phyloP scores from a whole-genome alignment of 1,140 invertebrate genomes.

The Bombus sibiricus region DNA sequence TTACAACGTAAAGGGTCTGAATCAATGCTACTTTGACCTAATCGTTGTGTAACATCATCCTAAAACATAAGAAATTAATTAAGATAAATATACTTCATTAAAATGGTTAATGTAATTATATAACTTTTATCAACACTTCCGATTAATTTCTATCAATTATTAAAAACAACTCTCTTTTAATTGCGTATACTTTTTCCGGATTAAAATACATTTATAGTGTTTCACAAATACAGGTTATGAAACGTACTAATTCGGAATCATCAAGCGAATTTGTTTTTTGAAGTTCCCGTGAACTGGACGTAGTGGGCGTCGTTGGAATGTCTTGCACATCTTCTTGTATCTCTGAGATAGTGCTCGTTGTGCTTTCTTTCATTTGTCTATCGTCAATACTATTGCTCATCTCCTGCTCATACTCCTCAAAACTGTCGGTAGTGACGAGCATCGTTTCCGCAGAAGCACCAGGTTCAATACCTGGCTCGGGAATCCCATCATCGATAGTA shows the following conservation, averaged over 20 bases:
- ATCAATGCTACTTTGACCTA: conserved; percentile 75
- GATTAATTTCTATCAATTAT: background rate
- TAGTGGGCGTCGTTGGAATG: conserved; percentile 61
- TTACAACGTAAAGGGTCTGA: conserved; percentile 78
- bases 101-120: background rate
- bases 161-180: too few species aligned
- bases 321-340: conserved; percentile 83
- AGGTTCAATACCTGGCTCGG: conserved; percentile 81
- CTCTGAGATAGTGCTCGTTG: conserved; percentile 83
- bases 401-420: conserved; percentile 87
- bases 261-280: conserved; percentile 68
- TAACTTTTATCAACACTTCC: background rate
- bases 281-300: conserved; percentile 51
- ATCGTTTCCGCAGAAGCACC: conserved; percentile 86
- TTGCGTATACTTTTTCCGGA: too few species aligned
- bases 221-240: conserved; percentile 35
- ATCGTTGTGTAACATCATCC: conserved; percentile 76
- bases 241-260: conserved; percentile 73
- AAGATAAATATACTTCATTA: background rate
- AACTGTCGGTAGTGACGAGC: conserved; percentile 87
- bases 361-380: conserved; percentile 76
- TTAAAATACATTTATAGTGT: background rate
- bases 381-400: conserved; percentile 86
- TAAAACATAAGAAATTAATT: conserved; percentile 50
- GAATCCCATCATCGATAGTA: conserved; percentile 72